Evolutionary conservation across 2,888 invertebrate genomes (phyloP), one percentile per base, ranked within the genome.

Genomic region (Archips xylosteana): DNA sequence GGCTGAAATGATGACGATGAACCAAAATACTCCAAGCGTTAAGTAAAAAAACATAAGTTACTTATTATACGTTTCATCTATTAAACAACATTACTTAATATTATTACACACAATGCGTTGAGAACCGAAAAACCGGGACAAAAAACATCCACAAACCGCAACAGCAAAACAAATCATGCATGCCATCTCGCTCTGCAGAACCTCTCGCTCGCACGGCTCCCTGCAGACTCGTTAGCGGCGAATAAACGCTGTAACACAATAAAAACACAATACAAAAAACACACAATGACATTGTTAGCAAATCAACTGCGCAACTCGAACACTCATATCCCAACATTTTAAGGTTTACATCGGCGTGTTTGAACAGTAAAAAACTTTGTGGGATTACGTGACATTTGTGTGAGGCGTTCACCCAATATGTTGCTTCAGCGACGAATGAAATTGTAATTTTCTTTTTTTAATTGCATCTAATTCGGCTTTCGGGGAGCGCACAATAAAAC

Each of bases 341-440:
- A 87, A 75, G 67, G 84, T n/a, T 60, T 2, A 78, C 71, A 81
- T 71, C 87, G 2, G 62, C 39, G 2, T 71, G 66, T 39, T 61
- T 63, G 6, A 2, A 3, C 39, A 1, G 71, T 32, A 34, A 60
- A 23, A 76, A 78, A 71, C 2, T 42, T 85, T 77, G 85, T 69
- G 54, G 59, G 77, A 71, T 72, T 80, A 86, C 85, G 86, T 87
- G 88, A 89, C 94, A 94, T 93, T 94, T 93, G 94, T 91, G 86
- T 88, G 88, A 92, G 93, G 94, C 94, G 94, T 91, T 86, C 87
- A 85, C 89, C 86, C 90, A 92, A 91, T 91, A 92, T 92, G 92
- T 89, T 89, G 85, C 82, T 81, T 81, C 74, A 73, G 81, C 83
- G 86, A 85, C 83, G 85, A 88, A 85, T 85, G 74, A 83, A 91